Conservation (phyloP, 2,113 vertebrate species). For the Cephalopholis sonnerati region DNA sequence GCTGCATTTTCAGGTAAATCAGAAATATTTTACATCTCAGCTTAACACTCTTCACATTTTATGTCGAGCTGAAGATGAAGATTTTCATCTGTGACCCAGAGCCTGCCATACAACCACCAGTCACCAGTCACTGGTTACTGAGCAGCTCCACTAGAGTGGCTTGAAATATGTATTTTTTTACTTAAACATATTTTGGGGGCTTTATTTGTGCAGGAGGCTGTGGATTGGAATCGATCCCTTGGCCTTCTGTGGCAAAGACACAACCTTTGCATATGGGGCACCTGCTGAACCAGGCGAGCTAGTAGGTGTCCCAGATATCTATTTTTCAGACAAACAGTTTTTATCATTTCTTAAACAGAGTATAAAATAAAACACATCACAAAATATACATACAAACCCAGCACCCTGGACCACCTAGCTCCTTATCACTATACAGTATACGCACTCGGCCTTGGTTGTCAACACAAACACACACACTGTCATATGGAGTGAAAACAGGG, state of each 20-base stretch:
- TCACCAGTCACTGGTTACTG: not conserved
- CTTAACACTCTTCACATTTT: not conserved
- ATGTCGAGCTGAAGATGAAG: not conserved
- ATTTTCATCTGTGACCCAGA: conserved; percentile 12
- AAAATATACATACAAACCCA: not conserved
- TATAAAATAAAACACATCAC: not conserved
- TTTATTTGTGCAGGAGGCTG: no score
- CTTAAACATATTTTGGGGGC: no score
- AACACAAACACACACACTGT: not conserved
- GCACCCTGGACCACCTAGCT: not conserved
- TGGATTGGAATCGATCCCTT: no score
- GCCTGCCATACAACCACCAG: not conserved
- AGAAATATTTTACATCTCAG: not conserved
- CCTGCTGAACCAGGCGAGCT: no score
- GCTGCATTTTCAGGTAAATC: not conserved
- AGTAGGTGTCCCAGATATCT: no score
- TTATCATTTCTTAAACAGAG: not conserved
- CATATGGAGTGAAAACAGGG: not conserved
- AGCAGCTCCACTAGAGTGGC: not conserved
- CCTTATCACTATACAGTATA: not conserved
- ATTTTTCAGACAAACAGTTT: not conserved
- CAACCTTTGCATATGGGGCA: no score
- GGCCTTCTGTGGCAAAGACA: no score
- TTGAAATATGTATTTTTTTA: no score
- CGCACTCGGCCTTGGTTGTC: not conserved